These are phyloP conservation scores for Phaenicophaeus curvirostris DNA, from an alignment of 2,797 vertebrate species.

Conservation along the genomic window DNA sequence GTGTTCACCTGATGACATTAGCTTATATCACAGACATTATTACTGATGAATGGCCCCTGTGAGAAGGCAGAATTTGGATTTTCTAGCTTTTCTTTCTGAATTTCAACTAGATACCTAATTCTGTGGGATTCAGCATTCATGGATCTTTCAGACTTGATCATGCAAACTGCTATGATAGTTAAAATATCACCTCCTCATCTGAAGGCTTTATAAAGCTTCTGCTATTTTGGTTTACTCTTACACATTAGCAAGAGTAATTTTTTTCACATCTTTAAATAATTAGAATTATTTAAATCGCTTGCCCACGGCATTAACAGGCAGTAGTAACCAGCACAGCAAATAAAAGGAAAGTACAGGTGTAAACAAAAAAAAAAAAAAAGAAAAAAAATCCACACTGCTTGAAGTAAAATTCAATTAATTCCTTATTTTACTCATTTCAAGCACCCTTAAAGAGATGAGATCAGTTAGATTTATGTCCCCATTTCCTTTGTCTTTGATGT, in stretches of 20 bases:
- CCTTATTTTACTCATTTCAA: slow-evolving; percentile 65
- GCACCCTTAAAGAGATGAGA: slow-evolving; percentile 61
- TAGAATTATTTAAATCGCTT: background rate
- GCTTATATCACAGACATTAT: background rate
- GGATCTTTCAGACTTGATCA: background rate
- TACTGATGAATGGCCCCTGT: background rate
- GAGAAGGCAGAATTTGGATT: background rate
- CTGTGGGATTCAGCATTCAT: background rate
- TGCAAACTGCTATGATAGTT: background rate
- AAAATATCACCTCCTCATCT: background rate
- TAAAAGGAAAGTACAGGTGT: background rate
- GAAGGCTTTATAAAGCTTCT: background rate
- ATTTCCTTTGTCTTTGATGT: slow-evolving; percentile 69
- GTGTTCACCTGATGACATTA: background rate
- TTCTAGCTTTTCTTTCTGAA: background rate
- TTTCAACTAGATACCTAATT: background rate
- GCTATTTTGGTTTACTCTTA: background rate
- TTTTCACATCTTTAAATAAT: background rate
- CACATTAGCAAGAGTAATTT: background rate
- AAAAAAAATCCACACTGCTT: background rate
- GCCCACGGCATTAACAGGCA: background rate
- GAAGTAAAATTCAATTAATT: slow-evolving; percentile 62
- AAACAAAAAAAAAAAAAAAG: background rate
- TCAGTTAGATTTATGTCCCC: slow-evolving; percentile 67
- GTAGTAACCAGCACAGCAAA: background rate